Percentiles rank a stretch among this genome's conserved stretches.
Conservation (phyloP, 2,113 vertebrate genomes). For the Melospiza georgiana region DNA sequence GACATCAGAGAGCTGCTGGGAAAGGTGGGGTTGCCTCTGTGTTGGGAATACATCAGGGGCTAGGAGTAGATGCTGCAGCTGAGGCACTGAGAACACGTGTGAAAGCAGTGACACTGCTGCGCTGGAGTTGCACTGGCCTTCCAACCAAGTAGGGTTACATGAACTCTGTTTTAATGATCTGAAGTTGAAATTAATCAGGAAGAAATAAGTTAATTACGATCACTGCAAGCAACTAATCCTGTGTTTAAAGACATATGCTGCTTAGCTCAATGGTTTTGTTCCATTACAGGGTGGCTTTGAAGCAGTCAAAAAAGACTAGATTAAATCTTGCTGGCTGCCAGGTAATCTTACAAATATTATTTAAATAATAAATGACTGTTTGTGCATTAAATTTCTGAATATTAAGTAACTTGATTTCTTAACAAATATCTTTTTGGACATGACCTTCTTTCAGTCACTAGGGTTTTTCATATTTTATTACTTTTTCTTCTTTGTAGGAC, state of each 20-base stretch:
- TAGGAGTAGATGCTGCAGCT: accelerated
- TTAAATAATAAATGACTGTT: not conserved
- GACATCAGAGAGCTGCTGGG: not conserved
- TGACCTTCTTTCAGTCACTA: not conserved
- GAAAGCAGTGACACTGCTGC: not conserved
- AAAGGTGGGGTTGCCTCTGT: accelerated
- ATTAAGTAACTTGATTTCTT: not conserved
- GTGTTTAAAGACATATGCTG: not conserved
- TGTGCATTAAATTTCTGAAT: not conserved
- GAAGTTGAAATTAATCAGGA: not conserved
- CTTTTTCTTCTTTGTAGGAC: not conserved
- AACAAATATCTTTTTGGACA: not conserved
- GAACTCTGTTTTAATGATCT: not conserved
- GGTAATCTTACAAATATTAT: not conserved
- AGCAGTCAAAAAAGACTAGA: not conserved
- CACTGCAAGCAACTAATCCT: not conserved
- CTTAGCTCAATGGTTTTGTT: not conserved
- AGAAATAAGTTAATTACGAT: not conserved
- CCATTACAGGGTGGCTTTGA: not conserved
- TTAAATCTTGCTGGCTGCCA: not conserved
- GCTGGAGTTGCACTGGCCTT: not conserved
- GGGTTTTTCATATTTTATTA: not conserved
- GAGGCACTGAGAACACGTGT: not conserved
- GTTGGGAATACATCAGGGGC: accelerated
- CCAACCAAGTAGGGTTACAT: not conserved